Percentiles rank a stretch among this genome's conserved stretches.
These are phyloP conservation scores for Aethes cnicana DNA, from an alignment of 2,888 invertebrate species.

Conservation along the genomic window DNA sequence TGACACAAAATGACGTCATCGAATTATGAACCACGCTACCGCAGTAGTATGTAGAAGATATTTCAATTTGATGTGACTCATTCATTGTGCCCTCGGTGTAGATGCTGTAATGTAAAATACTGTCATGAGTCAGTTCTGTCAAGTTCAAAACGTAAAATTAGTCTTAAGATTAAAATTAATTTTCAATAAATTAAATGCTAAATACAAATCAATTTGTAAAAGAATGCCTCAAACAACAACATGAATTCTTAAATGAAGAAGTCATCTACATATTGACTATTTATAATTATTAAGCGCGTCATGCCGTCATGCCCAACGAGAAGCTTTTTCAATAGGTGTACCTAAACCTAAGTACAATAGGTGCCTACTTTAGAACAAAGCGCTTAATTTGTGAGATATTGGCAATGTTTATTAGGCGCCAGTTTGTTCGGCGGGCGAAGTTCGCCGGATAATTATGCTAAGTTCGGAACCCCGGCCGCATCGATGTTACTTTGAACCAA, in stretches of 20 bases:
- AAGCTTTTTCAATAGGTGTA: neutral
- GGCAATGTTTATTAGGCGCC: constrained; percentile 56
- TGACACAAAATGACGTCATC: constrained; percentile 56
- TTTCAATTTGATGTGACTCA: constrained; percentile 51
- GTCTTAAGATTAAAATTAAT: too few relatives aligned
- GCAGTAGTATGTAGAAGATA: constrained; percentile 43
- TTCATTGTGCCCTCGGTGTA: constrained; percentile 35
- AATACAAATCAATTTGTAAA: too few relatives aligned
- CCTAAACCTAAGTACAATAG: neutral
- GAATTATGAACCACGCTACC: constrained; percentile 43
- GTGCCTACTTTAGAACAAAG: constrained; percentile 10
- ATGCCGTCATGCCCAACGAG: too few relatives aligned
- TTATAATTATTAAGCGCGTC: too few relatives aligned
- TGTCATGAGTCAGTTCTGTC: too few relatives aligned
- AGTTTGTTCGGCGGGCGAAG: constrained; percentile 52
- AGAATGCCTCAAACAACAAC: too few relatives aligned
- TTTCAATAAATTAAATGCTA: too few relatives aligned
- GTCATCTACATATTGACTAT: too few relatives aligned
- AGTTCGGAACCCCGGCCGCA: constrained; percentile 31
- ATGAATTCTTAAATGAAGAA: too few relatives aligned
- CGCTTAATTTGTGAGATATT: constrained; percentile 55
- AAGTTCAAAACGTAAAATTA: too few relatives aligned
- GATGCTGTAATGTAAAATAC: too few relatives aligned
- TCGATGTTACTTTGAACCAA: neutral
- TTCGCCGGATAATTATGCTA: constrained; percentile 47